Evolutionary conservation across 2,888 invertebrate genomes (phyloP), one percentile per base, ranked within the genome.

Genomic region (Pediacus dermestoides): DNA sequence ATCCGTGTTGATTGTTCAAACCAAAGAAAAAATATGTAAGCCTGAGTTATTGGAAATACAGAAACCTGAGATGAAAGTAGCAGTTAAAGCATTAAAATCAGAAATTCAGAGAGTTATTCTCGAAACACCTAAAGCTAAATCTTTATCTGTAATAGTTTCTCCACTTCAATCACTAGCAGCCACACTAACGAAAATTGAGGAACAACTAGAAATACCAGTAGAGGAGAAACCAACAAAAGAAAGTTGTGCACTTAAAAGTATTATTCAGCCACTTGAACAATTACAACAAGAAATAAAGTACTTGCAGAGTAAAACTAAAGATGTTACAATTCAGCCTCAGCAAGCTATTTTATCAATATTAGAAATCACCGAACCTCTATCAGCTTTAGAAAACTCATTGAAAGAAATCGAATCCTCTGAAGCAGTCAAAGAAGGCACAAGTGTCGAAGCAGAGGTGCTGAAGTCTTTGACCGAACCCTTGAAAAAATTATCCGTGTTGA

Each of bases 301-400:
- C 1, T 18, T 55, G 12, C 12, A 28, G n/a, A 14, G 3, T 28
- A 13, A 12, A 3, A 35, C 18, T 21, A 21, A 40, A 23, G 37
- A 43, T 8, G n/a, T 47, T 2, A 2, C 22, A 2, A 8, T 42
- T 10, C 16, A 23, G 11, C 41, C 56, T 1, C 53, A 56, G 38
- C 43, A 55, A 37, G 60, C 52, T 4, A 28, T 51, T n/a, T 22
- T 37, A 8, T 48, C 44, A 2, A 12, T 52, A 7, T 22, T 46
- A 9, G 42, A 52, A 34, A 28, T 46, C 8, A 21, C 35, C 15
- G 35, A 46, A 18, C 34, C 44, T 14, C 21, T 54, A 12, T 13
- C 25, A 12, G 22, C 38, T 11, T 16, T 51, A 4, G 9, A 34
- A 15, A 22, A 23, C 23, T 18, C 38, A n/a, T 11, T 49, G 4